A percentile compares a stretch with the other conserved stretches of the same genome.
phyloP scores from a whole-genome alignment of 1,140 invertebrate species.

The Drosophila pruinosa region DNA sequence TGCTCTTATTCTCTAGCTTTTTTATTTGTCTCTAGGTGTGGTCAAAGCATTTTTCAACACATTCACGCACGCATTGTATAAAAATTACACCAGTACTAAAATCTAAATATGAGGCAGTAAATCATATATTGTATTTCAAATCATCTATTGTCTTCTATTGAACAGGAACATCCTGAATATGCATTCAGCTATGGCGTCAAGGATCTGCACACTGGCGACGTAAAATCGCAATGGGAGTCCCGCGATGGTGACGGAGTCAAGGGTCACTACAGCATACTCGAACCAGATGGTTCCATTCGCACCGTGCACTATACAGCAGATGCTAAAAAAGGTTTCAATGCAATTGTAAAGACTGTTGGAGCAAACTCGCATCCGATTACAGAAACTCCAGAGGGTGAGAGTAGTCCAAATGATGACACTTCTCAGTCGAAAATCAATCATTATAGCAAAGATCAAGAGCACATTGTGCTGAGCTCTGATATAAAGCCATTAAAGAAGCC shows the following conservation, averaged over 20 bases:
- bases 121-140: too few species aligned
- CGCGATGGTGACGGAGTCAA: constrained; percentile 85
- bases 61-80: not conserved
- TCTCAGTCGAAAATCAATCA: constrained; percentile 83
- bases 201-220: constrained; percentile 87
- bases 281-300: constrained; percentile 87
- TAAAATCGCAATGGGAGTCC: constrained; percentile 86
- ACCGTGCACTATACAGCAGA: constrained; percentile 86
- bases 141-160: too few species aligned
- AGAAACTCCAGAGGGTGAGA: constrained; percentile 63
- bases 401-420: constrained; percentile 62
- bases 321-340: constrained; percentile 86
- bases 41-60: constrained; percentile 23
- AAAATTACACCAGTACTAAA: too few species aligned
- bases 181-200: constrained; percentile 88
- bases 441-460: constrained; percentile 81
- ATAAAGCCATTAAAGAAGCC: constrained; percentile 73
- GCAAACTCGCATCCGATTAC: constrained; percentile 84
- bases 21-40: constrained; percentile 26
- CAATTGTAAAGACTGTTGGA: constrained; percentile 86
- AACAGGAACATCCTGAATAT: constrained; percentile 86
- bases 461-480: constrained; percentile 80
- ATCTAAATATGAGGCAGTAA: not conserved
- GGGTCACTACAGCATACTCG: constrained; percentile 87
- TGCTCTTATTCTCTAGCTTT: not conserved